Percentiles rank a stretch among this genome's conserved stretches.
Conservation (phyloP, 2,797 vertebrate genomes). For the Glossophaga mutica region DNA sequence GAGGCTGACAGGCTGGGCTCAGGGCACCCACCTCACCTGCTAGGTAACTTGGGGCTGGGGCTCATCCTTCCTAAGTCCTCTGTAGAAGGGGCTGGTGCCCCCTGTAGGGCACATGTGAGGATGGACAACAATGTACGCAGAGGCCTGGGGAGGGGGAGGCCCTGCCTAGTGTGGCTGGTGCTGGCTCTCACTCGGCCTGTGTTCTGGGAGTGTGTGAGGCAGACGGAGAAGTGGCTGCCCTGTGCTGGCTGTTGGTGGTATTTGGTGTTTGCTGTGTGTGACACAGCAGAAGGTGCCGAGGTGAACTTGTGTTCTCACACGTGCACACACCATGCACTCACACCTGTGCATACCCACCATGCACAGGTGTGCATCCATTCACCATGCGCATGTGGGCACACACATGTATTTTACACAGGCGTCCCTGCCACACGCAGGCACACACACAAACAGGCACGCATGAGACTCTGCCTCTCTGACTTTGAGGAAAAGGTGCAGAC, state of each 20-base stretch:
- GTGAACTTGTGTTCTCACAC: not conserved
- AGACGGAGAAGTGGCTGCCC: not conserved
- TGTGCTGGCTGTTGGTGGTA: rapidly evolving
- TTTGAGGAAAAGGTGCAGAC: not conserved
- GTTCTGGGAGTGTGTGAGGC: rapidly evolving
- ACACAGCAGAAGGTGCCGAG: not conserved
- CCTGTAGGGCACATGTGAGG: not conserved
- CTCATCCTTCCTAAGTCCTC: not conserved
- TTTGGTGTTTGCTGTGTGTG: not conserved
- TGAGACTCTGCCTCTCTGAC: not conserved
- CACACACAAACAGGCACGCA: rapidly evolving
- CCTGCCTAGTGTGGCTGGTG: not conserved
- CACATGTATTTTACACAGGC: not conserved
- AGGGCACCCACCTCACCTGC: rapidly evolving
- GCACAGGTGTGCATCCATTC: not conserved
- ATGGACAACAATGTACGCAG: rapidly evolving
- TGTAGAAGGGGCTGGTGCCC: not conserved
- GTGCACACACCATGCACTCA: not conserved
- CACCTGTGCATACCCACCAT: not conserved
- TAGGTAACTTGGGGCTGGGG: not conserved
- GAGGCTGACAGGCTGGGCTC: not conserved
- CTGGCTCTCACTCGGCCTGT: rapidly evolving
- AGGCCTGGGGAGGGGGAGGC: not conserved
- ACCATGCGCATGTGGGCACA: not conserved
- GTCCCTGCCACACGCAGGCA: not conserved